phyloP scores from a whole-genome alignment of 1,140 invertebrate genomes.

The Papilio polytes region DNA sequence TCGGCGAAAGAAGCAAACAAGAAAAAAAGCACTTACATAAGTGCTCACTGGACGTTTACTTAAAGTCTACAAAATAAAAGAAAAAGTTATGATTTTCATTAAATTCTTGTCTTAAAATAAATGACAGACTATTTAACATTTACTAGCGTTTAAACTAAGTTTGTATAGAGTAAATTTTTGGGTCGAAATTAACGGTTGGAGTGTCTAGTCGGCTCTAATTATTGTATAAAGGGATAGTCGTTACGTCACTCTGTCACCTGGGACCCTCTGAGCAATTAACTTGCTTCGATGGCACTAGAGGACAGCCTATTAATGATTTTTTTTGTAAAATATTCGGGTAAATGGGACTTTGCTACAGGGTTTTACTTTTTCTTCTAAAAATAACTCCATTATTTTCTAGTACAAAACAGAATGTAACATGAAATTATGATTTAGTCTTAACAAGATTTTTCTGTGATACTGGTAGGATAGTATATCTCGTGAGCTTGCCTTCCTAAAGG shows the following conservation, averaged over 20 bases:
- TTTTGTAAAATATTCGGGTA: neutral
- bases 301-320: neutral
- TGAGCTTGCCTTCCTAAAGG: neutral
- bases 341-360: neutral
- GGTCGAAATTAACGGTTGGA: too few relatives aligned
- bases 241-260: neutral
- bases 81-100: neutral
- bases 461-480: neutral
- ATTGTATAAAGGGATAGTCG: too few relatives aligned
- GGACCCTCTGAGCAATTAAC: slow-evolving; percentile 7
- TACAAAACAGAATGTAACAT: too few relatives aligned
- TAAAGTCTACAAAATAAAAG: neutral
- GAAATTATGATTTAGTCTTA: too few relatives aligned
- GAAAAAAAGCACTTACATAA: neutral
- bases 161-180: too few relatives aligned
- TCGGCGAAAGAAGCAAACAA: neutral
- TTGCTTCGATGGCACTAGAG: neutral
- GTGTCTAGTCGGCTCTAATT: too few relatives aligned
- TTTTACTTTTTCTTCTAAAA: neutral
- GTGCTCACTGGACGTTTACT: neutral
- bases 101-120: too few relatives aligned
- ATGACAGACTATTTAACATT: too few relatives aligned
- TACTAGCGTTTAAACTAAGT: too few relatives aligned
- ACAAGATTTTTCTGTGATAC: too few relatives aligned
- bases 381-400: too few relatives aligned